A percentile compares a stretch with the other conserved stretches of the same genome.
These are phyloP conservation scores for Sylvietta virens DNA, from an alignment of 2,113 vertebrate species.

Conservation along the genomic window DNA sequence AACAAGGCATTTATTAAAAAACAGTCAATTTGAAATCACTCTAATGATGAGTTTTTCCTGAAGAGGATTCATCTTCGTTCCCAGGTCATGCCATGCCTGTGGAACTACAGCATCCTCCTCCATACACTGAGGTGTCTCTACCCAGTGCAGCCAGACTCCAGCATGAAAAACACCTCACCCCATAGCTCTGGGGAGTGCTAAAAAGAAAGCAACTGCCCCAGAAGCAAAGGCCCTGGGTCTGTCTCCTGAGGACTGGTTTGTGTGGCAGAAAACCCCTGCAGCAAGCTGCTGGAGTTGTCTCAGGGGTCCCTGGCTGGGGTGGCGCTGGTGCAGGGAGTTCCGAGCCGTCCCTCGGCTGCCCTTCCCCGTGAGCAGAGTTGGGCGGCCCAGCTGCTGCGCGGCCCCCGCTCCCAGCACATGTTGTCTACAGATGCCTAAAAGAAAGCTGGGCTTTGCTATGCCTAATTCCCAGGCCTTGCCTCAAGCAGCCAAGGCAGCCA, in stretches of 20 bases:
- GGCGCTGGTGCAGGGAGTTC: fast-evolving
- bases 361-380: fast-evolving
- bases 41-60: neutral
- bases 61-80: neutral
- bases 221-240: neutral
- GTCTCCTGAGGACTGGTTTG: neutral
- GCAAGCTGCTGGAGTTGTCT: neutral
- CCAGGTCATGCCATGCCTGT: neutral
- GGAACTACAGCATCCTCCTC: neutral
- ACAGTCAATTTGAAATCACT: neutral
- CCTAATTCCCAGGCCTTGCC: neutral
- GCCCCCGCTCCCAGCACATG: neutral
- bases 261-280: fast-evolving
- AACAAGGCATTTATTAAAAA: neutral
- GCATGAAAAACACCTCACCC: neutral
- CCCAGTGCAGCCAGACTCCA: neutral
- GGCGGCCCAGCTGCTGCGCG: neutral
- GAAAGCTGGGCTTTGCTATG: neutral
- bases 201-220: fast-evolving
- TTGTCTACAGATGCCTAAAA: conserved; percentile 12
- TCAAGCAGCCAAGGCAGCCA: conserved; percentile 46
- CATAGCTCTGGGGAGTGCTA: neutral
- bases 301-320: fast-evolving
- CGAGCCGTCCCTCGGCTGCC: neutral
- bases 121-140: neutral